Evolutionary conservation across 2,797 vertebrate species (phyloP).

Genomic region (Avahi laniger): DNA sequence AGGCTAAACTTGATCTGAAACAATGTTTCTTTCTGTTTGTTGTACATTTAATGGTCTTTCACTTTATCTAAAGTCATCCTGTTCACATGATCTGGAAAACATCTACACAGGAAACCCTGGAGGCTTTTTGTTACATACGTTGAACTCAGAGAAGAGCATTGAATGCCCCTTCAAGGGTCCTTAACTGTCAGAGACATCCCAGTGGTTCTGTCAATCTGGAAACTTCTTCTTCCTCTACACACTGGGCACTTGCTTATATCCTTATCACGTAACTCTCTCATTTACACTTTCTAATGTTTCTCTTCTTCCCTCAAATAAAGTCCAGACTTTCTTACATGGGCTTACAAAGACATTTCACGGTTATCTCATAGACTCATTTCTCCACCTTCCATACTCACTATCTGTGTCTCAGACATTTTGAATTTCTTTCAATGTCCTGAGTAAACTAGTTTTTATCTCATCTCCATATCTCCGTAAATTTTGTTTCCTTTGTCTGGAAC

Average conservation of each 20-base stretch:
- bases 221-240: neutral
- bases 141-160: neutral
- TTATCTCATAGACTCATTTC: neutral
- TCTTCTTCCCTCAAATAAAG: neutral
- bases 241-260: neutral
- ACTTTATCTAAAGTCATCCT: conserved; percentile 57
- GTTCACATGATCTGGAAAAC: conserved; percentile 65
- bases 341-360: neutral
- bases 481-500: neutral
- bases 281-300: neutral
- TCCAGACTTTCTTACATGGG: neutral
- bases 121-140: neutral
- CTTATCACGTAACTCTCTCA: neutral
- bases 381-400: neutral
- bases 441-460: neutral
- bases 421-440: neutral
- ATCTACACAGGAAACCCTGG: neutral
- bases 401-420: neutral
- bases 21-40: conserved; percentile 17
- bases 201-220: neutral
- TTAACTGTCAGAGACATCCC: neutral
- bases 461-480: neutral
- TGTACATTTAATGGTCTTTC: conserved; percentile 43
- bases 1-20: neutral
- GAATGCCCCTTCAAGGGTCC: neutral